Evolutionary conservation across 2,113 vertebrate species (phyloP).

Genomic region (Python bivittatus): DNA sequence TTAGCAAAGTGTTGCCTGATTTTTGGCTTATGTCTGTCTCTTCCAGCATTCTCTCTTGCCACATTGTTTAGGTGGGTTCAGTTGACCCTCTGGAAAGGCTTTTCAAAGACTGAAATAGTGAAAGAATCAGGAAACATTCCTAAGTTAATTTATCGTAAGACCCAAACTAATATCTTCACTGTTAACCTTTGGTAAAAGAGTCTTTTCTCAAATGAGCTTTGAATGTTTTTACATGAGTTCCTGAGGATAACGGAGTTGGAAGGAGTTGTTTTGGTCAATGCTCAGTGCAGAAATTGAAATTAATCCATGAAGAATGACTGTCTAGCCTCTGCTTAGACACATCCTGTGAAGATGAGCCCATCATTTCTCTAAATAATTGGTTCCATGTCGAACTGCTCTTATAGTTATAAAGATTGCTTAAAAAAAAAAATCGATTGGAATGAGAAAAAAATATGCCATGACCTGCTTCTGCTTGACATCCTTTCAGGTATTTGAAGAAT

Average conservation of each 20-base stretch:
- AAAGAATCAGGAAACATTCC: not conserved
- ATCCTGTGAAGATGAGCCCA: not conserved
- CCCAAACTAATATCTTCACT: not conserved
- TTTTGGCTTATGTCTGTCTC: not conserved
- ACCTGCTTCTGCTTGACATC: not conserved
- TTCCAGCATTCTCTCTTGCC: not conserved
- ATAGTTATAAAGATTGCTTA: not conserved
- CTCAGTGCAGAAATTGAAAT: not conserved
- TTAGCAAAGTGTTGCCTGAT: not conserved
- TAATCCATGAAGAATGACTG: not conserved
- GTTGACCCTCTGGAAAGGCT: not conserved
- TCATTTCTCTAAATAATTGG: not conserved
- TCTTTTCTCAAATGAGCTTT: not conserved
- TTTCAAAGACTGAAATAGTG: not conserved
- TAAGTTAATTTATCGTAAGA: not conserved
- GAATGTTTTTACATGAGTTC: not conserved
- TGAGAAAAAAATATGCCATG: not conserved
- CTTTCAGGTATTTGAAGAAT: not conserved
- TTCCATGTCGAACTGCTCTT: not conserved
- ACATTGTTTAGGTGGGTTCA: not conserved
- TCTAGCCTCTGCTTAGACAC: not conserved
- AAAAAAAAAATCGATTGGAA: not conserved
- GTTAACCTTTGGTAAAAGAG: not conserved
- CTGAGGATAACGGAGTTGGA: not conserved
- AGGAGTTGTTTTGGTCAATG: not conserved